A percentile compares a stretch with the other conserved stretches of the same genome.
Conservation (phyloP, 2,888 invertebrate genomes). For the Phortica magna region DNA sequence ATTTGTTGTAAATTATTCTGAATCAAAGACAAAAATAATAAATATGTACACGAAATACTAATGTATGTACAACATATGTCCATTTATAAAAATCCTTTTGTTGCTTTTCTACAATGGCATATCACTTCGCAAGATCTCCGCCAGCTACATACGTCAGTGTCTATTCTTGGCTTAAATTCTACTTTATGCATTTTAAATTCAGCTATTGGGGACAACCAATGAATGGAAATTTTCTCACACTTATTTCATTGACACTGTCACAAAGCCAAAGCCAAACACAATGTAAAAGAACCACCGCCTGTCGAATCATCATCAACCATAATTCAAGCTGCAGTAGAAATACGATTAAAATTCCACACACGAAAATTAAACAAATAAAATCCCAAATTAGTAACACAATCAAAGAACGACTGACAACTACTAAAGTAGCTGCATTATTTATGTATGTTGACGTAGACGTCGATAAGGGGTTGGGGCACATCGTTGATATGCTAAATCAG, state of each 20-base stretch:
- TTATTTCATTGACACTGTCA: constrained; percentile 15
- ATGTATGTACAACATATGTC: no score
- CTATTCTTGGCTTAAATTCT: no score
- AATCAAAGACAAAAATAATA: no score
- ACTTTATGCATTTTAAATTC: neutral
- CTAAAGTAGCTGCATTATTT: constrained; percentile 68
- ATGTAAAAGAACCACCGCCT: constrained; percentile 49
- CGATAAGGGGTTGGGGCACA: constrained; percentile 42
- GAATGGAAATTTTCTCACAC: constrained; percentile 25
- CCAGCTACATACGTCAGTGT: no score
- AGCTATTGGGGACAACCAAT: constrained; percentile 1
- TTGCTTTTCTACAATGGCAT: no score
- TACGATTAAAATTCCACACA: constrained; percentile 67
- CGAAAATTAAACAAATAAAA: constrained; percentile 49
- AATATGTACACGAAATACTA: no score
- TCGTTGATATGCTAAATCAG: constrained; percentile 42
- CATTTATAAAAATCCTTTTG: no score
- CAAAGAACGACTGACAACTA: constrained; percentile 51
- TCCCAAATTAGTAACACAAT: constrained; percentile 72
- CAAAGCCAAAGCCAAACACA: no score
- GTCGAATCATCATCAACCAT: constrained; percentile 62
- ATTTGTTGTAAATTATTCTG: no score
- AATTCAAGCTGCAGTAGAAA: constrained; percentile 63
- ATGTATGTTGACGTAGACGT: constrained; percentile 42
- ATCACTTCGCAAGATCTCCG: no score